Evolutionary conservation across 2,113 vertebrate genomes (phyloP).

Genomic region (Pseudorhombus dupliciocellatus): DNA sequence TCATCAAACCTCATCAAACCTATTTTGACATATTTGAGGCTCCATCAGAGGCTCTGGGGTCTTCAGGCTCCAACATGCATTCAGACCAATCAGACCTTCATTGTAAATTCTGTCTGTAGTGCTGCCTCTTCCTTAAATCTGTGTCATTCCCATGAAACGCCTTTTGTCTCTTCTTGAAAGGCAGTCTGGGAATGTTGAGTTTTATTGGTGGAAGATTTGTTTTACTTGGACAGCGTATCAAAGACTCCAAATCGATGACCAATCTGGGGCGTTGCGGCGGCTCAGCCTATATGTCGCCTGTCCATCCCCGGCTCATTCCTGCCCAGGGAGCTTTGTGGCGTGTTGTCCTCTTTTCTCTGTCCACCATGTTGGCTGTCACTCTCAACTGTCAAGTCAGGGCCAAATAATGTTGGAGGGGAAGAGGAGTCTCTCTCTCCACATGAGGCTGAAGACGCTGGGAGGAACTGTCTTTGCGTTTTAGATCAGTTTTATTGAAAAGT

Average conservation of each 20-base stretch:
- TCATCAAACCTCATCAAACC: too few species aligned
- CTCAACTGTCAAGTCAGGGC: neutral
- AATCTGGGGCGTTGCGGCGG: slow-evolving; percentile 14
- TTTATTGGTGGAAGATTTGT: neutral
- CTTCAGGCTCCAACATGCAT: too few species aligned
- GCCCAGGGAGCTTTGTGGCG: neutral
- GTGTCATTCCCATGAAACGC: too few species aligned
- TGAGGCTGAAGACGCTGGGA: slow-evolving; percentile 10
- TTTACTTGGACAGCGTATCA: neutral
- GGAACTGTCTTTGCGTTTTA: too few species aligned
- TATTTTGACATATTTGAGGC: too few species aligned
- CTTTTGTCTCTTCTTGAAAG: neutral
- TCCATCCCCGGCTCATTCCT: slow-evolving; percentile 17
- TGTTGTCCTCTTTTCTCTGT: slow-evolving; percentile 9
- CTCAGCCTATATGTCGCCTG: slow-evolving; percentile 2
- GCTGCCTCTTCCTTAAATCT: too few species aligned
- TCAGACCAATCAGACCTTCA: too few species aligned
- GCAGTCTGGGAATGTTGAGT: neutral
- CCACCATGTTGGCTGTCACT: slow-evolving; percentile 23
- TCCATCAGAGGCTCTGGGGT: too few species aligned
- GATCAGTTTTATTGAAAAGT: too few species aligned
- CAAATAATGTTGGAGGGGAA: too few species aligned
- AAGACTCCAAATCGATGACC: slow-evolving; percentile 1
- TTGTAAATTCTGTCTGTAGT: too few species aligned
- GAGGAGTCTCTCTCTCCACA: neutral